Conservation (phyloP, 2,113 vertebrate genomes). For the Pterocles orientalis region DNA sequence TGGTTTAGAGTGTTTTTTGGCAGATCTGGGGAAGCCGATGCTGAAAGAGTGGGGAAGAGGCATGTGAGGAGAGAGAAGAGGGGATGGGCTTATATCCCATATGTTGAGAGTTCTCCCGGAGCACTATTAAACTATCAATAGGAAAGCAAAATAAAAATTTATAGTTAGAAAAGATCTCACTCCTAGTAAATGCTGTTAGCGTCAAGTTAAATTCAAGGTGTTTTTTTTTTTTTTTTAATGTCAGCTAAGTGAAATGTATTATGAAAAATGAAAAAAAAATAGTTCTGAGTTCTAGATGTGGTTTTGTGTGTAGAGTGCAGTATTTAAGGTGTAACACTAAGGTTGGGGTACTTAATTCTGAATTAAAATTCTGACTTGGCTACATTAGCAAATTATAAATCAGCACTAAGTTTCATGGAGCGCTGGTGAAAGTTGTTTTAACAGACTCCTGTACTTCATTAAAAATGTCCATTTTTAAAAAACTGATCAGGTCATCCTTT, state of each 20-base stretch:
- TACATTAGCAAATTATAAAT: neutral
- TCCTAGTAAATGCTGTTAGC: neutral
- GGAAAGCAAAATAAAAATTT: neutral
- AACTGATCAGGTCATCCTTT: neutral
- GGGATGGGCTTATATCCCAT: accelerated
- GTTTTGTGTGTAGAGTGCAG: neutral
- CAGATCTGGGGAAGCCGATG: neutral
- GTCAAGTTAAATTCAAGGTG: neutral
- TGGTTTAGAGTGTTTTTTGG: accelerated
- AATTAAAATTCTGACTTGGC: neutral
- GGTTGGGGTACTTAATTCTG: neutral
- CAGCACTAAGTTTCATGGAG: neutral
- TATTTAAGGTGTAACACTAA: neutral
- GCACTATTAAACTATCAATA: neutral
- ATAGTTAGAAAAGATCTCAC: neutral
- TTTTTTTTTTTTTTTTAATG: neutral
- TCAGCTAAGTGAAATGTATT: neutral
- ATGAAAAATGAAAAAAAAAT: neutral
- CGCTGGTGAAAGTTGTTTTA: neutral
- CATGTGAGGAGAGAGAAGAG: neutral
- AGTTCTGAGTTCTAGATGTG: neutral
- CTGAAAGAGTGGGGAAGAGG: neutral
- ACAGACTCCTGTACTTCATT: accelerated
- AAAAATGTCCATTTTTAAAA: neutral
- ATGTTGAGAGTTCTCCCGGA: accelerated